These are phyloP conservation scores for Lepidocolaptes lacrymiger DNA, from an alignment of 2,797 vertebrate genomes.

Conservation along the genomic window DNA sequence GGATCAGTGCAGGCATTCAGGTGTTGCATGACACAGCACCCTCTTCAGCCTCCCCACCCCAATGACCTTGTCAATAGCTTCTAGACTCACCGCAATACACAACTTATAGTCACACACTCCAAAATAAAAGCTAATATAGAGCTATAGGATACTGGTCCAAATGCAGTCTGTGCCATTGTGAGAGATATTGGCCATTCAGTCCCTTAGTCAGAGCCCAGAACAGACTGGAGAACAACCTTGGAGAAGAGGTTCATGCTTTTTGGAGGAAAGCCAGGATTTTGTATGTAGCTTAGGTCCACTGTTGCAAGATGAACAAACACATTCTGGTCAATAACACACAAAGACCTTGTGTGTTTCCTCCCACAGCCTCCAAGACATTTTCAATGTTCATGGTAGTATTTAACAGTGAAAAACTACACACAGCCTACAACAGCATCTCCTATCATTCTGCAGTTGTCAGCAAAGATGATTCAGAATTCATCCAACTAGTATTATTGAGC, in stretches of 20 bases:
- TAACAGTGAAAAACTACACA: not conserved
- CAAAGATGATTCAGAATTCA: not conserved
- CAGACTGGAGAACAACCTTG: not conserved
- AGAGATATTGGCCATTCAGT: not conserved
- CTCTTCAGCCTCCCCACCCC: not conserved
- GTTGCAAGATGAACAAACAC: not conserved
- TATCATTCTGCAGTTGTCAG: not conserved
- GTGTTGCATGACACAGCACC: not conserved
- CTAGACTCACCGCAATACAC: not conserved
- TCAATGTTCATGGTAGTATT: not conserved
- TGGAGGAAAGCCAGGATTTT: not conserved
- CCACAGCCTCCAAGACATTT: not conserved
- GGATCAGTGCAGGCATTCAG: rapidly evolving
- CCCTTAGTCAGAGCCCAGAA: not conserved
- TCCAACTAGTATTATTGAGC: not conserved
- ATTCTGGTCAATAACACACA: not conserved
- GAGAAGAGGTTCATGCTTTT: not conserved
- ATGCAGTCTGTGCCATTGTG: rapidly evolving
- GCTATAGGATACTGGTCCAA: not conserved
- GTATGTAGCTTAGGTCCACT: rapidly evolving
- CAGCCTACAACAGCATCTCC: not conserved
- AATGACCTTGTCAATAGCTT: not conserved
- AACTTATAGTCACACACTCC: not conserved
- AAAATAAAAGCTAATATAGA: rapidly evolving
- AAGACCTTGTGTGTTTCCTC: not conserved